Evolutionary conservation across 2,888 invertebrate genomes (phyloP).

Genomic region (Heliconius aoede): DNA sequence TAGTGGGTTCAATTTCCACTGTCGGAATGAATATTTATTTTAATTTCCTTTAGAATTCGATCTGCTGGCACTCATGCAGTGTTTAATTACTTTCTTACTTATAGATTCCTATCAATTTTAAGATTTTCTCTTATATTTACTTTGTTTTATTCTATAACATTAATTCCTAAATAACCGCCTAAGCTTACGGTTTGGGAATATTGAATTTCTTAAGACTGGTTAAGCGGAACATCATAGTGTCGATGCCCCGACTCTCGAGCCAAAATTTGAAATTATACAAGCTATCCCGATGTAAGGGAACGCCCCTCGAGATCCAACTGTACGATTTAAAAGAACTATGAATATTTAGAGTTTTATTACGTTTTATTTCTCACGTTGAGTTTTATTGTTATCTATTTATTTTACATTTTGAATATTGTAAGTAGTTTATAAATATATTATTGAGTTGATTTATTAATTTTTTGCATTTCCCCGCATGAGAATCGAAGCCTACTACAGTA

Average conservation of each 20-base stretch:
- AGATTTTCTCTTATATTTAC: too few species aligned
- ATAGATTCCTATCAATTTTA: too few species aligned
- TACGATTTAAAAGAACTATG: conserved; percentile 18
- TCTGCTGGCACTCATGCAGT: too few species aligned
- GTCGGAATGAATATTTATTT: too few species aligned
- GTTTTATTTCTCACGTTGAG: not conserved
- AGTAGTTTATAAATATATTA: not conserved
- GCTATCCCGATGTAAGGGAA: conserved; percentile 5
- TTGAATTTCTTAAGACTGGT: conserved; percentile 50
- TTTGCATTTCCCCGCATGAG: too few species aligned
- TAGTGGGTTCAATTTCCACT: too few species aligned
- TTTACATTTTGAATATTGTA: not conserved
- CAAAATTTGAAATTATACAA: conserved; percentile 37
- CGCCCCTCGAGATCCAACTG: not conserved
- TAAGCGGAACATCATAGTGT: conserved; percentile 38
- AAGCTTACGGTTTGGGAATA: conserved; percentile 37
- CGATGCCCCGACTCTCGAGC: conserved; percentile 30
- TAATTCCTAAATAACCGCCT: not conserved
- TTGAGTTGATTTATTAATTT: not conserved
- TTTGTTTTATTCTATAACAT: not conserved
- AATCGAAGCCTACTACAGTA: too few species aligned
- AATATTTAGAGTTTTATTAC: conserved; percentile 4
- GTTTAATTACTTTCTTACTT: too few species aligned
- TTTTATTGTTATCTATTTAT: not conserved
- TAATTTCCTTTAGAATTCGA: too few species aligned